Percentiles rank a stretch among this genome's conserved stretches.
phyloP scores from a whole-genome alignment of 2,888 invertebrate species.

The Apamea anceps region DNA sequence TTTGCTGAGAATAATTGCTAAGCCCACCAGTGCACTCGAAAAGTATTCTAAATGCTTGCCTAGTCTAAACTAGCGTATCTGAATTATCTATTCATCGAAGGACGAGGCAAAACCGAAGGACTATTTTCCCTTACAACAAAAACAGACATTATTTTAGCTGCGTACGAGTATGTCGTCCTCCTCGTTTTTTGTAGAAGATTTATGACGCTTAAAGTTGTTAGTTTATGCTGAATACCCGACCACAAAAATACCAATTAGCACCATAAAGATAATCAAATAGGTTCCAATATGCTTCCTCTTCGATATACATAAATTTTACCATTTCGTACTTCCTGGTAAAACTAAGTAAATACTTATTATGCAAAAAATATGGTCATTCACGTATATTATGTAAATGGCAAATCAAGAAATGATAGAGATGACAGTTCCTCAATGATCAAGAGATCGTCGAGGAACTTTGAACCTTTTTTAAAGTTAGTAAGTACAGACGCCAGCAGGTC shows the following conservation, averaged over 20 bases:
- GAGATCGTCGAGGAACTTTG: too few species aligned
- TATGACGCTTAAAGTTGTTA: not conserved
- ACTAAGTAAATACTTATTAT: not conserved
- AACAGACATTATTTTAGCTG: not conserved
- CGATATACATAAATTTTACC: not conserved
- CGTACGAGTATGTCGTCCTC: too few species aligned
- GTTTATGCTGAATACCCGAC: not conserved
- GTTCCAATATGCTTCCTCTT: slow-evolving; percentile 7
- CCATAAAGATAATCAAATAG: slow-evolving; percentile 15
- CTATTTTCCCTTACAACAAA: too few species aligned
- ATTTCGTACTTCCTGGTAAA: slow-evolving; percentile 2
- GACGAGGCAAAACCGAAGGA: not conserved
- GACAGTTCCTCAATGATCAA: too few species aligned
- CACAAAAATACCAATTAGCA: not conserved
- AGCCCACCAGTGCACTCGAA: not conserved
- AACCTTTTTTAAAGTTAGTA: too few species aligned
- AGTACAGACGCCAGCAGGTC: too few species aligned
- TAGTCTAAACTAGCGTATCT: not conserved
- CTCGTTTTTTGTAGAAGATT: not conserved
- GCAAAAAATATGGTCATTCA: not conserved
- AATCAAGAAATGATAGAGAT: too few species aligned
- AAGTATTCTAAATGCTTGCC: not conserved
- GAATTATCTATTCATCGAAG: not conserved
- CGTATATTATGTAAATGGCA: too few species aligned
- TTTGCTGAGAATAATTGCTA: not conserved